Evolutionary conservation across 2,888 invertebrate species (phyloP), one percentile per base, ranked within the genome.

Genomic region (Elysia crispata): DNA sequence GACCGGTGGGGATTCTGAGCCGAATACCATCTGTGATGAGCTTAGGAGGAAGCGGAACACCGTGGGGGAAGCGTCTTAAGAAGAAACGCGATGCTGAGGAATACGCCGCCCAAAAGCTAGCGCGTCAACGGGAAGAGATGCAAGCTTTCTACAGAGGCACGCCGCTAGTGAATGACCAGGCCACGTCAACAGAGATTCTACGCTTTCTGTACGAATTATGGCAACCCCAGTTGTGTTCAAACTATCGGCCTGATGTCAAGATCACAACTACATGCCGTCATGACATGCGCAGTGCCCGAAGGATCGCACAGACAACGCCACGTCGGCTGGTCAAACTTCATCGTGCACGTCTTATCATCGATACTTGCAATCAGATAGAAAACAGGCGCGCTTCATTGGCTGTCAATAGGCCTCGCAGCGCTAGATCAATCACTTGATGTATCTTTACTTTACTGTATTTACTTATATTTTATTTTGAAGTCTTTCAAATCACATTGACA

Each of bases 121-220:
- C 20, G 23, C 60, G 49, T 0, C 79, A 76, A 31, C 67, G 49
- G 15, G 31, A 57, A 15, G 76, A 76, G 33, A 49, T 76, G 60
- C 64, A 64, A 5, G 25, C 11, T 15, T 30, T 80, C 25, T 80
- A 69, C 79, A 75, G 49, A 30, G 76, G 60, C 25, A 80, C 79
- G 6, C 79, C 79, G 8, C 20, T 80, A 25, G 76, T 76, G 18
- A 60, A 80, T 62, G 60, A 57, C 1, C 66, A 13, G 25, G 79
- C 79, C 1, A 76, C 79, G 11, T 80, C 60, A 23, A 76, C 64
- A 6, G 79, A 80, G 31, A 70, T 80, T 66, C 25, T 80, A n/a
- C 1, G 60, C 1, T 80, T 76, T 57, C 69, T 80, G n/a, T 76
- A 76, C n/a, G 76, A 76, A 18, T 5, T 80, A 60, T 80, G 79